Base-by-base conservation (phyloP, 2,113 vertebrate genomes). In the Heterotilapia buettikoferi region DNA sequence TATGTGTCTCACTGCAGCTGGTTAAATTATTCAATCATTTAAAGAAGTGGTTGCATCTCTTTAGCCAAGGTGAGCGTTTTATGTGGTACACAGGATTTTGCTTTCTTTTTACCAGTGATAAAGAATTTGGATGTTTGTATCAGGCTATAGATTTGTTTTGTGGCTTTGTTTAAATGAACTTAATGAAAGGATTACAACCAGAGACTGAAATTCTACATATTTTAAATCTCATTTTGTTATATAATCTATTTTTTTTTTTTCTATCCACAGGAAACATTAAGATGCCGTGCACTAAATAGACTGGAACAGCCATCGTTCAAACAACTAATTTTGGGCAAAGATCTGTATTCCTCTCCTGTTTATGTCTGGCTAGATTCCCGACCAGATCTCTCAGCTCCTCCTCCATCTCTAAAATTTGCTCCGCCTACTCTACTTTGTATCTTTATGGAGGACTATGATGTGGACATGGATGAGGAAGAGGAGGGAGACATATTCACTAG, bases 381-480 rank as follows among this genome's bases (percentile, higher is more conserved):
- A 78, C 76, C 66, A 59, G 53, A 56, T 13, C 57, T 38, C 36
- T 29, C 18, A 24, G 14, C 10, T 43, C 63, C 45, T 81, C 84
- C 83, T 54, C 33, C 68, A 61, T 9, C 40, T 14, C n/a, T 79
- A 33, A 82, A 56, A n/a, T 66, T 63, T 66, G 16, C 56, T 78
- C 80, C 14, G 54, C 43, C 84, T 79, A 73, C 50, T 84, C 24
- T 9, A 21, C 56, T 66, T 19, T 56, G 59, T 33, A n/a, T 57
- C 40, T 87, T 63, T 16, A 94, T 94, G 92, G 87, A 93, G 31
- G 91, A 94, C 50, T 94, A 89, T 87, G 86, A 93, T 81, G 85
- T 94, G 84, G 92, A 93, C 68, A 92, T 94, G 84, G 84, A 92
- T 29, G 90, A 90, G 50, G 89, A 92, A 50, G 90, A 90, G 33